Evolutionary conservation across 2,113 vertebrate species (phyloP).

Genomic region (Natator depressus): DNA sequence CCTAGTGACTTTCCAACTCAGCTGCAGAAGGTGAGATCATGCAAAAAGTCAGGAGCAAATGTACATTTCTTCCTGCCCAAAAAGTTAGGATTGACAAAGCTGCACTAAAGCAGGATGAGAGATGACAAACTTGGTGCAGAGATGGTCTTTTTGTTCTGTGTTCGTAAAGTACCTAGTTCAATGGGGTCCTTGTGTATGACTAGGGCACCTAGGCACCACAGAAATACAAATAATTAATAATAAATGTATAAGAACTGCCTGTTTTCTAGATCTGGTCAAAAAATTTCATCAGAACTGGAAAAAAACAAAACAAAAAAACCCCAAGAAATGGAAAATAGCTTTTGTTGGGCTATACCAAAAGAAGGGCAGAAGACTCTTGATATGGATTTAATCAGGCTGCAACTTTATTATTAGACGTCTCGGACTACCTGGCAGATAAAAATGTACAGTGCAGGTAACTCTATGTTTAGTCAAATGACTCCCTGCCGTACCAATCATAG

Average conservation of each 20-base stretch:
- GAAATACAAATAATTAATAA: background rate
- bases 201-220: background rate
- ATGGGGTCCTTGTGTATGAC: background rate
- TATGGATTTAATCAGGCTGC: too few species aligned
- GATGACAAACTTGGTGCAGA: background rate
- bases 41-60: background rate
- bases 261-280: background rate
- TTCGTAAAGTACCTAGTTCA: background rate
- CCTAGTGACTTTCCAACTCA: background rate
- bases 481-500: too few species aligned
- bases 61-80: background rate
- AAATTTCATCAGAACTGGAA: background rate
- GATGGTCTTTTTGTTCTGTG: background rate
- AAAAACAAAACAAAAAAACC: too few species aligned
- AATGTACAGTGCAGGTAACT: too few species aligned
- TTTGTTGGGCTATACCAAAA: too few species aligned
- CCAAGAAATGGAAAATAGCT: too few species aligned
- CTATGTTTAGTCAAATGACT: too few species aligned
- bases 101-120: background rate
- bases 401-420: too few species aligned
- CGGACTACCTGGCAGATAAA: too few species aligned
- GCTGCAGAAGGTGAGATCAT: background rate
- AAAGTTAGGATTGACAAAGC: background rate
- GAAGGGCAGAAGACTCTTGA: too few species aligned
- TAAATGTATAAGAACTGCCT: background rate